Conservation (phyloP, 2,113 vertebrate species). For the Erpornis zantholeuca region DNA sequence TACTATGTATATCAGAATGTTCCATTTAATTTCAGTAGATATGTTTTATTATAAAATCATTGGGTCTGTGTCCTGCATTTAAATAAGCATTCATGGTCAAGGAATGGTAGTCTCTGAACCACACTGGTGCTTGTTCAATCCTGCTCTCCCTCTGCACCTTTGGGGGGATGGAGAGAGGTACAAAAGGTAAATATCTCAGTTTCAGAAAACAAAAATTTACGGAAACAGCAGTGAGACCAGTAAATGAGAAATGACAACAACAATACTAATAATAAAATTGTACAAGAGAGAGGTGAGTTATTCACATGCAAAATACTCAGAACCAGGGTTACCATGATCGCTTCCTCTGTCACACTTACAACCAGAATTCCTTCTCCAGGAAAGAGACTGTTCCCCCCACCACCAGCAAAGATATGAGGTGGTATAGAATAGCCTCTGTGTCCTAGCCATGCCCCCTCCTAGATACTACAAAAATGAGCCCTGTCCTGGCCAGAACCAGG, state of each 20-base stretch:
- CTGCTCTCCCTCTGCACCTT: background rate
- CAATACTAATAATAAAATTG: background rate
- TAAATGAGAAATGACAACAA: background rate
- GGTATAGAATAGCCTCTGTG: background rate
- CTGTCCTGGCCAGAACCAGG: background rate
- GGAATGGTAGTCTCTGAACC: background rate
- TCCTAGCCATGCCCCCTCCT: background rate
- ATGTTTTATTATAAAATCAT: background rate
- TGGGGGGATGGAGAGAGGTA: background rate
- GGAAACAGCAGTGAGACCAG: background rate
- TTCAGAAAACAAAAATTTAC: background rate
- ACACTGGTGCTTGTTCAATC: fast-evolving
- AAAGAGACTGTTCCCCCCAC: background rate
- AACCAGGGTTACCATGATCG: fast-evolving
- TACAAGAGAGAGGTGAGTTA: no score
- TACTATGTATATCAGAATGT: background rate
- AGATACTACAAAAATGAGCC: background rate
- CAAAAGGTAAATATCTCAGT: background rate
- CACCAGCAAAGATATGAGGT: background rate
- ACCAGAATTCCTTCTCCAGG: background rate
- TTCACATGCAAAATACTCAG: background rate
- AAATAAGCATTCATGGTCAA: background rate
- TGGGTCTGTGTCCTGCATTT: background rate
- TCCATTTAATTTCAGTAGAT: background rate
- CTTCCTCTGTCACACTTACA: fast-evolving